Base-by-base conservation (phyloP, 2,113 vertebrate genomes). In the human region DNA sequence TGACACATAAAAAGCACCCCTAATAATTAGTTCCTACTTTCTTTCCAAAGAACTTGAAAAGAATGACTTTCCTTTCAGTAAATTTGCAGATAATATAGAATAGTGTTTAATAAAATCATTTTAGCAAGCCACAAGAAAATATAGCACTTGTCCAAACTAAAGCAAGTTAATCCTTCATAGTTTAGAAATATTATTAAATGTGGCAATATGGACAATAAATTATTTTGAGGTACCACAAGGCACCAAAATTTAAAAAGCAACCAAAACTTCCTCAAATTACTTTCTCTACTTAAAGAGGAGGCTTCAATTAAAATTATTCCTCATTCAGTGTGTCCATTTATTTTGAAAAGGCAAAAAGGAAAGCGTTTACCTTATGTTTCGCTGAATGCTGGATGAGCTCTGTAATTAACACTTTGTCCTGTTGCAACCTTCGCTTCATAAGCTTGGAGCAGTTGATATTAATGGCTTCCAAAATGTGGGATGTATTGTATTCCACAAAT, bases 361-460 rank as follows among this genome's bases (percentile, higher is more conserved):
- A 88, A 61, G 70, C 12, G 14, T 66, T 97, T 97, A 99, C 99
- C 99, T 99, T 99, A 80, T 99, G 99, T 97, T 99, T 99, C 79
- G 99, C 99, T 0, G 99, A 99, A 97, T 99, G 99, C 98, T 99
- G 99, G 98, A 99, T 99, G 82, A 99, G 99, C 94, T 99, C 99
- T 0, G 98, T 97, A 96, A 99, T 99, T 98, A 99, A 98, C 97
- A 99, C 99, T 91, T 99, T 99, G 98, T 99, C 99, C 98, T 99
- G 99, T 98, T 99, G 99, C 98, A 99, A 98, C 98, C 99, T 98
- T 96, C 99, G 99, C 98, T 99, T 99, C 99, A 99, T 99, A 86
- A 99, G 99, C 98, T 99, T 99, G 98, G 99, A 99, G 98, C 99
- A 99, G 99, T 99, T 99, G 97, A 99, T 99, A 95, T 99, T 99